Percentiles rank a stretch among this genome's conserved stretches.
Conservation (phyloP, 2,113 vertebrate genomes). For the Mobula birostris region DNA sequence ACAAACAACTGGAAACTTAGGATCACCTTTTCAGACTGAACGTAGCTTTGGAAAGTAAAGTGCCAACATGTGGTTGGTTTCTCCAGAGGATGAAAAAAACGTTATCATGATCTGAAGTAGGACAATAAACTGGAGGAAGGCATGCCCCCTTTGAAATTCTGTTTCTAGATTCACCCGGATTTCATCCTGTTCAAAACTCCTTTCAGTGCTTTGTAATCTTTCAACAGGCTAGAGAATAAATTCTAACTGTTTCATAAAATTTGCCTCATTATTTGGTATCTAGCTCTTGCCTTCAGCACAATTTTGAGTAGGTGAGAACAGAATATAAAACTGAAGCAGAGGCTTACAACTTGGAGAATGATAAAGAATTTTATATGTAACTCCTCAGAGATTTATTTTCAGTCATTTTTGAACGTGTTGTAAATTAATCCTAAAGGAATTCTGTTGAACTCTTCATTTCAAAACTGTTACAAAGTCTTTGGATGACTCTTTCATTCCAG, state of each 20-base stretch:
- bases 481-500: too few species aligned
- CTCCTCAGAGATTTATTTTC: neutral
- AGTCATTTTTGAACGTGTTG: neutral
- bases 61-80: too few species aligned
- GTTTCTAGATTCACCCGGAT: neutral
- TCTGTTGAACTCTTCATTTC: neutral
- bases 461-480: neutral
- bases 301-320: neutral
- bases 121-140: too few species aligned
- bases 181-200: neutral
- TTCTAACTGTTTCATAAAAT: neutral
- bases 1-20: neutral
- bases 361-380: neutral
- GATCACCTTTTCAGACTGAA: too few species aligned
- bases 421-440: constrained; percentile 23
- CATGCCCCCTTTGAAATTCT: too few species aligned
- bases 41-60: too few species aligned
- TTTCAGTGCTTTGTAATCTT: neutral
- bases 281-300: neutral
- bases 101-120: neutral
- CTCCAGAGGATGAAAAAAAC: neutral
- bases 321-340: neutral
- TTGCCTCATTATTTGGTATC: neutral
- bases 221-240: neutral
- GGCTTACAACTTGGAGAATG: neutral